phyloP scores from a whole-genome alignment of 2,797 vertebrate species.

The Sebastolobus altivelis region DNA sequence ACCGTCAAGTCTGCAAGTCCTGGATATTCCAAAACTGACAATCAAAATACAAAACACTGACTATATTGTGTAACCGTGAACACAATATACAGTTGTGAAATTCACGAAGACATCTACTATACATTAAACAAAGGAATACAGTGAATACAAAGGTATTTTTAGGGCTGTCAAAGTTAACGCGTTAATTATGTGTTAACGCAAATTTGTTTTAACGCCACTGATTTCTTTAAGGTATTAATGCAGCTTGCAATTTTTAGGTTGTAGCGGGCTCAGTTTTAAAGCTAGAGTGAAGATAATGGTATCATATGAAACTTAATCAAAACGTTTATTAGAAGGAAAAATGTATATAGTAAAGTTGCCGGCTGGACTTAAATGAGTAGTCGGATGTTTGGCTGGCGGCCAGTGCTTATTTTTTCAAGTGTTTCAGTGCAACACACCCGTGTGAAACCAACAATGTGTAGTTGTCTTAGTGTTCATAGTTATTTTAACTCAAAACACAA shows the following conservation, averaged over 20 bases:
- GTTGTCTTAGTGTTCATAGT: too few species aligned
- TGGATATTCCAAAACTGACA: not conserved
- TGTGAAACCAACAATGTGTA: too few species aligned
- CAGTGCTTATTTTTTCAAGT: too few species aligned
- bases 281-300: not conserved
- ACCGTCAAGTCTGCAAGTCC: not conserved
- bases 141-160: not conserved
- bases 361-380: not conserved
- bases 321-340: not conserved
- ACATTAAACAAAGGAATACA: not conserved
- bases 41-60: not conserved
- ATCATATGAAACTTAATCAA: not conserved
- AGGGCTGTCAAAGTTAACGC: not conserved
- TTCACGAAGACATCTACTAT: not conserved
- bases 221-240: not conserved
- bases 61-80: not conserved
- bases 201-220: too few species aligned
- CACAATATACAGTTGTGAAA: not conserved
- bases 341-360: not conserved
- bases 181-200: too few species aligned
- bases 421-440: too few species aligned
- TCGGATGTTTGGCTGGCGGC: not conserved
- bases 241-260: not conserved
- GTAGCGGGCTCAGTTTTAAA: not conserved
- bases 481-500: too few species aligned